A percentile compares a stretch with the other conserved stretches of the same genome.
Conservation (phyloP, 1,140 invertebrate species). For the Aphaenogaster rudis region DNA sequence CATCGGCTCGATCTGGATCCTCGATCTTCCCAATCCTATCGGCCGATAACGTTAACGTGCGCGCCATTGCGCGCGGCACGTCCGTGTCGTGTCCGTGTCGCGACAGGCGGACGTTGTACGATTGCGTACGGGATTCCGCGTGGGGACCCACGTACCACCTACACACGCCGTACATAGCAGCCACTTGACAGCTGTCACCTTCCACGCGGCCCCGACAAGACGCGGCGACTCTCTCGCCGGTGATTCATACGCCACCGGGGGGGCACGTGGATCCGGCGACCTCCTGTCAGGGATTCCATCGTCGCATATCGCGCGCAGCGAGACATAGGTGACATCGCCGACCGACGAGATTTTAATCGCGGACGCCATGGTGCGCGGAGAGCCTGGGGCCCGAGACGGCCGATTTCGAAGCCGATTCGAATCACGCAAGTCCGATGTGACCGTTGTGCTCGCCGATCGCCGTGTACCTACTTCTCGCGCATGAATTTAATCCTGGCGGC, state of each 20-base stretch:
- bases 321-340: conserved; percentile 81
- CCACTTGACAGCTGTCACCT: conserved; percentile 86
- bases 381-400: conserved; percentile 29
- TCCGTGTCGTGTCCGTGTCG: conserved; percentile 54
- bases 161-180: conserved; percentile 76
- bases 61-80: conserved; percentile 37
- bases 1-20: conserved; percentile 27
- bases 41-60: conserved; percentile 44
- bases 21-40: conserved; percentile 37
- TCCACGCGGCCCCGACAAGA: conserved; percentile 81
- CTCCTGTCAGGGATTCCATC: conserved; percentile 82
- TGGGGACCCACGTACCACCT: conserved; percentile 76
- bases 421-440: conserved; percentile 13
- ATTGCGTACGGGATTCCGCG: conserved; percentile 60
- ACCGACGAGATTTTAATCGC: conserved; percentile 83
- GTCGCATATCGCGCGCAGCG: conserved; percentile 78
- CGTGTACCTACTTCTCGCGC: conserved; percentile 38
- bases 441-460: conserved; percentile 23
- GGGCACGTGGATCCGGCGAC: conserved; percentile 81
- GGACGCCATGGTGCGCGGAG: conserved; percentile 64
- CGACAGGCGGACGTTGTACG: conserved; percentile 54
- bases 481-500: conserved; percentile 30
- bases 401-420: conserved; percentile 59
- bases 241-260: conserved; percentile 84
- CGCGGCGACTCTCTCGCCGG: conserved; percentile 73